Conservation (phyloP, 2,888 invertebrate species). For the Teleiodes luculella region DNA sequence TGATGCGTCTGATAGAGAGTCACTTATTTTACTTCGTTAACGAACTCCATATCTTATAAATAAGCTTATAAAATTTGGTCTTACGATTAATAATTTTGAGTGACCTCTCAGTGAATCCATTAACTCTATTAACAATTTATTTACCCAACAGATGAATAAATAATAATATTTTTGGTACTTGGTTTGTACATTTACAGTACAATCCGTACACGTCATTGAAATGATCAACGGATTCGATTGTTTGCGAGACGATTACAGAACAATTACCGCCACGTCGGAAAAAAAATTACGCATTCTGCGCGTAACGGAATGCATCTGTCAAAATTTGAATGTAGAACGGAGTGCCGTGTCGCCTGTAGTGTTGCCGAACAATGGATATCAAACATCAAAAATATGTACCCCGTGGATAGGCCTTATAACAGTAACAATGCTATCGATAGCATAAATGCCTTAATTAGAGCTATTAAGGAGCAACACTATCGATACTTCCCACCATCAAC, state of each 20-base stretch:
- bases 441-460: too few species aligned
- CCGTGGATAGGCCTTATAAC: too few species aligned
- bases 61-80: slow-evolving; percentile 56
- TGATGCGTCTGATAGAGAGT: slow-evolving; percentile 14
- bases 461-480: too few species aligned
- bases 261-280: slow-evolving; percentile 64
- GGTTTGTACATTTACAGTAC: slow-evolving; percentile 62
- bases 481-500: too few species aligned
- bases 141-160: slow-evolving; percentile 10
- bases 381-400: too few species aligned
- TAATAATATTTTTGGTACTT: slow-evolving; percentile 41
- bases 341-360: too few species aligned
- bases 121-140: slow-evolving; percentile 23
- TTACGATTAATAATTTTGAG: slow-evolving; percentile 52
- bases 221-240: slow-evolving; percentile 33
- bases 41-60: slow-evolving; percentile 22
- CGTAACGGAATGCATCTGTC: slow-evolving; percentile 36
- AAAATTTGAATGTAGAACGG: slow-evolving; percentile 32
- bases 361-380: too few species aligned
- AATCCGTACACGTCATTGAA: slow-evolving; percentile 54
- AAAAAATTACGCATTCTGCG: slow-evolving; percentile 23
- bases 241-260: slow-evolving; percentile 51
- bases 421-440: too few species aligned
- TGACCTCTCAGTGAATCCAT: slow-evolving; percentile 26
- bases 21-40: slow-evolving; percentile 24